Conservation (phyloP, 1,140 invertebrate genomes). For the Drosophila funebris region DNA sequence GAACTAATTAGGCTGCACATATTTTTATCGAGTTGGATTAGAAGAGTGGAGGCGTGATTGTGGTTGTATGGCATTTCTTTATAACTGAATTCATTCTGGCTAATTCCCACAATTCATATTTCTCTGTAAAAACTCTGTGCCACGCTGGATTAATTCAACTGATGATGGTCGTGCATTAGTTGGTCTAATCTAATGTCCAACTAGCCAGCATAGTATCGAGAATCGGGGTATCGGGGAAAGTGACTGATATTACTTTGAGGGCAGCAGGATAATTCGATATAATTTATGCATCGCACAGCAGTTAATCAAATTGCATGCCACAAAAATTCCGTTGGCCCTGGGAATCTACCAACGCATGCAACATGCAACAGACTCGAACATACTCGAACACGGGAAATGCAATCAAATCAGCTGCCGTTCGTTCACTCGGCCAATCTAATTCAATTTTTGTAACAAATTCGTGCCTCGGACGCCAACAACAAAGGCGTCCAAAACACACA, state of each 20-base stretch:
- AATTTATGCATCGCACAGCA: conserved; percentile 67
- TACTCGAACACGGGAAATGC: conserved; percentile 52
- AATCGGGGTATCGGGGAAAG: too few relatives aligned
- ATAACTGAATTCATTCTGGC: too few relatives aligned
- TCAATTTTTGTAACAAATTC: conserved; percentile 78
- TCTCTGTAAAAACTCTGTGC: too few relatives aligned
- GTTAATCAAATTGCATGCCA: conserved; percentile 74
- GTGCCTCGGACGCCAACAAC: conserved; percentile 38
- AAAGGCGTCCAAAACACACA: conserved; percentile 21
- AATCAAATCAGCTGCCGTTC: conserved; percentile 77
- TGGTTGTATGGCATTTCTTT: too few relatives aligned
- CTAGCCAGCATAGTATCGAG: background rate
- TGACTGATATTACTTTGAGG: background rate
- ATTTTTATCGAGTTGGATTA: too few relatives aligned
- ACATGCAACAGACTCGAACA: conserved; percentile 34
- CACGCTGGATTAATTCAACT: background rate
- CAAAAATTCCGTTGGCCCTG: conserved; percentile 63
- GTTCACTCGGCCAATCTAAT: conserved; percentile 68
- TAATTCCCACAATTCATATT: too few relatives aligned
- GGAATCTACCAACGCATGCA: conserved; percentile 12
- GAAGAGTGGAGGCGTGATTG: too few relatives aligned
- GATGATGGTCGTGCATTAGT: background rate
- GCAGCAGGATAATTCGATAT: conserved; percentile 53
- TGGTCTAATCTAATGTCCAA: conserved; percentile 2
- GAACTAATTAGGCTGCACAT: too few relatives aligned